Conservation (phyloP, 1,140 invertebrate genomes). For the Zaprionus kolodkinae region DNA sequence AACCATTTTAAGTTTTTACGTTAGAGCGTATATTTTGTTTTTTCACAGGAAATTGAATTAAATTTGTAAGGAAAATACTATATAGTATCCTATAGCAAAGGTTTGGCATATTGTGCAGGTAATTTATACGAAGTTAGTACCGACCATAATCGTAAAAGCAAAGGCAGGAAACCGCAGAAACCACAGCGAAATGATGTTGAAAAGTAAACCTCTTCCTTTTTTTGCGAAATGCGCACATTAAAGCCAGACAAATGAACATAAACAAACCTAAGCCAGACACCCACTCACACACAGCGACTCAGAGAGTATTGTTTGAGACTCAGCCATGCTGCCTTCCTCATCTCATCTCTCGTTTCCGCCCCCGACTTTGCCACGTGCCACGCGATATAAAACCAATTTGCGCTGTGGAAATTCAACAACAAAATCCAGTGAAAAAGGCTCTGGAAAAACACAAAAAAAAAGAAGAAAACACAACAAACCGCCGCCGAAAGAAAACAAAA, state of each 20-base stretch:
- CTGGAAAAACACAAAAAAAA: slow-evolving; percentile 20
- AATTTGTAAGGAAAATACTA: not conserved
- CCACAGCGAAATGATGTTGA: slow-evolving; percentile 27
- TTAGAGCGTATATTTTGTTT: not conserved
- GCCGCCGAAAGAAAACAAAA: slow-evolving; percentile 13
- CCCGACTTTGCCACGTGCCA: slow-evolving; percentile 15
- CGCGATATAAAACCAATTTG: slow-evolving; percentile 42
- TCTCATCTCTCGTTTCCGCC: not conserved
- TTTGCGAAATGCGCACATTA: slow-evolving; percentile 17
- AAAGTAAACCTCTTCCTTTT: slow-evolving; percentile 37
- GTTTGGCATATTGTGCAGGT: not conserved
- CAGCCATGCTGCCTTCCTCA: not conserved
- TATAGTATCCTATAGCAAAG: not conserved
- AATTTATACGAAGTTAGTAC: slow-evolving; percentile 12
- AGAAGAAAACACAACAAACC: slow-evolving; percentile 10
- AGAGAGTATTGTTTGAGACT: slow-evolving; percentile 19
- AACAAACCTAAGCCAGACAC: slow-evolving; percentile 26
- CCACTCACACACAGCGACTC: slow-evolving; percentile 12
- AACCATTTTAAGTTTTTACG: slow-evolving; percentile 4
- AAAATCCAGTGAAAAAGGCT: slow-evolving; percentile 16
- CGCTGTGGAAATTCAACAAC: slow-evolving; percentile 20
- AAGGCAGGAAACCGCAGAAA: slow-evolving; percentile 15
- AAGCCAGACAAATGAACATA: slow-evolving; percentile 50
- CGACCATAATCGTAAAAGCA: slow-evolving; percentile 38
- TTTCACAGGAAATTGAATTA: slow-evolving; percentile 25